These are phyloP conservation scores for Ceramica pisi DNA, from an alignment of 2,888 invertebrate species.

Conservation along the genomic window DNA sequence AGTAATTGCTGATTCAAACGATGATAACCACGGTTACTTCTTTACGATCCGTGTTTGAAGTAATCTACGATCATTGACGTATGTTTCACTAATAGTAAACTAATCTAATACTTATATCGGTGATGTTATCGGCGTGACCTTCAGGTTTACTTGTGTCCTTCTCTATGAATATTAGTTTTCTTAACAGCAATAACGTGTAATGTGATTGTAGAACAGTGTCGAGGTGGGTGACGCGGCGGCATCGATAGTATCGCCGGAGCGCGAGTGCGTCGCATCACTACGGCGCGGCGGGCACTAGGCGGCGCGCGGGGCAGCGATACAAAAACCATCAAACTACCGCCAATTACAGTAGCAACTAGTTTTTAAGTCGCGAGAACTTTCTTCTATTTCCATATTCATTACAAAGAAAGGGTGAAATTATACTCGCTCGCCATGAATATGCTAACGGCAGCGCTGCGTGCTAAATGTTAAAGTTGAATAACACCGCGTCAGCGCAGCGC, in stretches of 20 bases:
- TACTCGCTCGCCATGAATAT: constrained; percentile 84
- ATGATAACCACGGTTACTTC: constrained; percentile 48
- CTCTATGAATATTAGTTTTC: constrained; percentile 32
- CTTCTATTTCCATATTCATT: constrained; percentile 89
- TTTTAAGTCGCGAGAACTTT: constrained; percentile 89
- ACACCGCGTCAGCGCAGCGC: constrained; percentile 71
- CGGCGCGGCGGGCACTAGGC: constrained; percentile 28
- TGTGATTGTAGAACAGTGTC: constrained; percentile 31
- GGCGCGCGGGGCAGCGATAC: constrained; percentile 52
- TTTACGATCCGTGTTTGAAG: constrained; percentile 46
- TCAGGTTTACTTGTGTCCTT: constrained; percentile 37
- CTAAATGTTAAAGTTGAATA: constrained; percentile 90
- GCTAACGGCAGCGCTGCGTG: constrained; percentile 80
- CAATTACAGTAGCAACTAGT: constrained; percentile 87
- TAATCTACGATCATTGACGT: constrained; percentile 51
- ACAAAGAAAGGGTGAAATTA: constrained; percentile 90
- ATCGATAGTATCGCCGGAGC: constrained; percentile 30
- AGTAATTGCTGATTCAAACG: constrained; percentile 42
- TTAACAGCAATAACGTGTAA: constrained; percentile 45
- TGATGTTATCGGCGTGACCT: constrained; percentile 52
- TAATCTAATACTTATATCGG: constrained; percentile 42
- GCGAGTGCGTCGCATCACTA: constrained; percentile 41
- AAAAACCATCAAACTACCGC: constrained; percentile 79
- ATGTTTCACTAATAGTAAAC: constrained; percentile 61
- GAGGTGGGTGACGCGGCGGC: constrained; percentile 5